Evolutionary conservation across 2,113 vertebrate genomes (phyloP).

Genomic region (Chloropsis hardwickii): DNA sequence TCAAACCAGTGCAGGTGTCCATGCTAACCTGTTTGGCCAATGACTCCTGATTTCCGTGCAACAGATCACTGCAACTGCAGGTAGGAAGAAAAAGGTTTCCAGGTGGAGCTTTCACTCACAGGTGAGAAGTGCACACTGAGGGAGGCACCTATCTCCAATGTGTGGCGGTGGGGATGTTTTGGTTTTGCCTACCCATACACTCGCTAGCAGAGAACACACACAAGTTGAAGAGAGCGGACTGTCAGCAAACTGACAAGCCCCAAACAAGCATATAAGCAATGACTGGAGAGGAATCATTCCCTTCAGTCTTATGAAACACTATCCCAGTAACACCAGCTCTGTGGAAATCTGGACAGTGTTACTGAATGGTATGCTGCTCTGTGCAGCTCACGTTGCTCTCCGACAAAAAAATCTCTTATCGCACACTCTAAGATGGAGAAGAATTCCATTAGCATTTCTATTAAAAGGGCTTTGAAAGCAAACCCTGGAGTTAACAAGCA

Average conservation of each 20-base stretch:
- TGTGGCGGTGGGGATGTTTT: background rate
- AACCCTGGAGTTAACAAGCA: slow-evolving; percentile 26
- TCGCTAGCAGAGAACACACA: background rate
- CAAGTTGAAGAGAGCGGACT: background rate
- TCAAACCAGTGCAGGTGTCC: background rate
- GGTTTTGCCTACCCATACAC: background rate
- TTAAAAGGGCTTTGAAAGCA: slow-evolving; percentile 27
- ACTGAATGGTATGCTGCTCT: background rate
- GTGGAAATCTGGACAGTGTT: background rate
- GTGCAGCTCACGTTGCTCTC: background rate
- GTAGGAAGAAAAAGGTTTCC: background rate
- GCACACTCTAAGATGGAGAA: background rate
- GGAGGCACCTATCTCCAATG: background rate
- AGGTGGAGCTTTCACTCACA: background rate
- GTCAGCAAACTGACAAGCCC: background rate
- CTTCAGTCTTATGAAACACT: background rate
- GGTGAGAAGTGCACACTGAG: background rate
- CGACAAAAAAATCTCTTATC: background rate
- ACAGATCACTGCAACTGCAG: background rate
- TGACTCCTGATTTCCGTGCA: background rate
- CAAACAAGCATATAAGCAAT: background rate
- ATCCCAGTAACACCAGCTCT: background rate
- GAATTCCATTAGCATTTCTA: background rate
- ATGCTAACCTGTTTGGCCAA: background rate
- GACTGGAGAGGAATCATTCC: background rate